Conservation (phyloP, 37 sponge, comb jelly and placozoan species). For the Cliona cf. orientalis region DNA sequence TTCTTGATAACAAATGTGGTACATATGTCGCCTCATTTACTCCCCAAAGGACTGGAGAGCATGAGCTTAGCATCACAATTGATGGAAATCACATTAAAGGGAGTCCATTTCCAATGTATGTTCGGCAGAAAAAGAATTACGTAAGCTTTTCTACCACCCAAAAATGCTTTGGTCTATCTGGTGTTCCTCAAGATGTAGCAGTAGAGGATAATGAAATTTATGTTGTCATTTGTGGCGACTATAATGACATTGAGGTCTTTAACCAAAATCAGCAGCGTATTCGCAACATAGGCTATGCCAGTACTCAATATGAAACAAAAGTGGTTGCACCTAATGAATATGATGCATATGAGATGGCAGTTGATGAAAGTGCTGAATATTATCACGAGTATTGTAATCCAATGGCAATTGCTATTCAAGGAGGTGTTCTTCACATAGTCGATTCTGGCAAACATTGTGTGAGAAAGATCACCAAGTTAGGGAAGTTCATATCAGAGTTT, state of each 20-base stretch:
- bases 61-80: conserved; percentile 30
- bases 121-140: conserved; percentile 4
- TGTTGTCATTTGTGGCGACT: neutral
- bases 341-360: no score
- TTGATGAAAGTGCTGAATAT: no score
- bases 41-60: conserved; percentile 23
- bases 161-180: neutral
- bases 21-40: conserved; percentile 34
- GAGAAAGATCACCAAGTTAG: conserved; percentile 23
- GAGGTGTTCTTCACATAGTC: conserved; percentile 42
- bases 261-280: conserved; percentile 5
- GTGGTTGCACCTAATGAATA: no score
- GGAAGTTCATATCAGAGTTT: conserved; percentile 40
- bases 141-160: neutral
- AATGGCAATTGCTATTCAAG: conserved; percentile 27
- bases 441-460: conserved; percentile 39
- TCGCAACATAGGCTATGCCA: neutral
- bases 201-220: conserved; percentile 27
- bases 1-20: conserved; percentile 30
- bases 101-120: conserved; percentile 47
- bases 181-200: conserved; percentile 27
- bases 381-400: conserved; percentile 48
- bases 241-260: conserved; percentile 27
- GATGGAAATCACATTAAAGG: conserved; percentile 4
- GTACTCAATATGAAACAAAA: no score